Percentiles rank a stretch among this genome's conserved stretches.
Conservation (phyloP, 2,113 vertebrate species). For the Notarius lentiginosus region DNA sequence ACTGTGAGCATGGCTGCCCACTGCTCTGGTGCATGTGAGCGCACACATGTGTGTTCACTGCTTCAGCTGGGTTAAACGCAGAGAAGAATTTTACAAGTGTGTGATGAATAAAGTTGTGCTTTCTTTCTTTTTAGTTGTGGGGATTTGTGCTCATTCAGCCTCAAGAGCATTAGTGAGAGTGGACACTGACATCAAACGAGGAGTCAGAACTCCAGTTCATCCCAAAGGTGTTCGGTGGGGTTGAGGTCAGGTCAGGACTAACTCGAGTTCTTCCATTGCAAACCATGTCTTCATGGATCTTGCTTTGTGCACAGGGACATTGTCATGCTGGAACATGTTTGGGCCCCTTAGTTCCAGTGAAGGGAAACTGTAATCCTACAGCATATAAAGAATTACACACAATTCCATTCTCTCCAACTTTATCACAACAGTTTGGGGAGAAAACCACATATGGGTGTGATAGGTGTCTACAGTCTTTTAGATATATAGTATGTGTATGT, state of each 20-base stretch:
- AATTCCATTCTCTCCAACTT: not conserved
- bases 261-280: not conserved
- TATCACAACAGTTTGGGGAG: not conserved
- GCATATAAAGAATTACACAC: not conserved
- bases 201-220: not conserved
- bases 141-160: not conserved
- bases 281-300: not conserved
- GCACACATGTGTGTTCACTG: no score
- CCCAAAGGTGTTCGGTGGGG: not conserved
- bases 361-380: not conserved
- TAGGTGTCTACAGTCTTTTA: not conserved
- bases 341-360: not conserved
- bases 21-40: no score
- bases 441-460: not conserved
- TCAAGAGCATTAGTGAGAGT: not conserved
- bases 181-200: not conserved
- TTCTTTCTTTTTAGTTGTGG: not conserved
- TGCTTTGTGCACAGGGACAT: not conserved
- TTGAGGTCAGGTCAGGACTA: not conserved
- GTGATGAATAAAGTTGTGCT: no score
- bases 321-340: not conserved
- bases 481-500: not conserved
- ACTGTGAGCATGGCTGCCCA: no score
- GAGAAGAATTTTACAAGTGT: no score
- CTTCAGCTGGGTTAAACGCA: no score